Conservation (phyloP, 2,888 invertebrate species). For the Tethea ocularis region DNA sequence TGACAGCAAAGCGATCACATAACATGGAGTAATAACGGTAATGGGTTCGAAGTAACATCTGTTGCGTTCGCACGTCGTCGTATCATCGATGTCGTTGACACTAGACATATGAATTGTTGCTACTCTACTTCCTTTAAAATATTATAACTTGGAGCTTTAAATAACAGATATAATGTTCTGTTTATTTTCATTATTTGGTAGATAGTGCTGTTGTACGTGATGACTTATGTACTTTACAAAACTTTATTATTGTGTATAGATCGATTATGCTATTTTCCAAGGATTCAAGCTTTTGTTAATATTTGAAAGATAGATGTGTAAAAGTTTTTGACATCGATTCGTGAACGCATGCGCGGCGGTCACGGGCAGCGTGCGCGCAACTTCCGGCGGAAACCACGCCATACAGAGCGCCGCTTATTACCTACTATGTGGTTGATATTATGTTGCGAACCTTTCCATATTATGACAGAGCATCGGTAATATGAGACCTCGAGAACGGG, state of each 20-base stretch:
- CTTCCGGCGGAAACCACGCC: conserved; percentile 80
- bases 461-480: conserved; percentile 44
- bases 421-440: conserved; percentile 45
- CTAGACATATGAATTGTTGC: conserved; percentile 23
- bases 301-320: conserved; percentile 5
- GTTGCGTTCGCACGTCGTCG: conserved; percentile 52
- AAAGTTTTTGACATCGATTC: conserved; percentile 37
- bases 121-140: background rate
- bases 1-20: conserved; percentile 27
- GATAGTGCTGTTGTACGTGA: background rate
- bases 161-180: background rate
- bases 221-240: background rate
- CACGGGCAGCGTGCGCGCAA: conserved; percentile 76
- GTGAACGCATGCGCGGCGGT: conserved; percentile 57
- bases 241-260: background rate
- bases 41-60: conserved; percentile 60
- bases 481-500: conserved; percentile 39
- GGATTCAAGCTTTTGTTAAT: background rate
- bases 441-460: conserved; percentile 42
- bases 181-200: too few relatives aligned
- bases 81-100: conserved; percentile 46
- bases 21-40: conserved; percentile 60
- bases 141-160: background rate
- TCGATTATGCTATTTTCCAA: background rate
- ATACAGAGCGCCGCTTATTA: conserved; percentile 45